Percentiles rank a stretch among this genome's conserved stretches.
Conservation (phyloP, 2,888 invertebrate genomes). For the Clitarchus hookeri region DNA sequence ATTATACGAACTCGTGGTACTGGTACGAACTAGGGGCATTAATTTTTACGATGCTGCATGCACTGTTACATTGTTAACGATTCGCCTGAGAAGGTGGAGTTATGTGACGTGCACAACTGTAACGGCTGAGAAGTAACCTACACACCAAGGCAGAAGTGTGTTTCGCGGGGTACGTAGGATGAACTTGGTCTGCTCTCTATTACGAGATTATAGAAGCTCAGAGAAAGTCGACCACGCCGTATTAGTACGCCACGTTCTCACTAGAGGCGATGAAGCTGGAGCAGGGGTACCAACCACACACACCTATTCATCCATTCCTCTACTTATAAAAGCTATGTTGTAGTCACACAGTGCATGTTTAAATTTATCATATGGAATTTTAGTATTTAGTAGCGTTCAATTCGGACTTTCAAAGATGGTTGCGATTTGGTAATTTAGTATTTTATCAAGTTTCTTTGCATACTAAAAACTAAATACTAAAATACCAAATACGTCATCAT, state of each 20-base stretch:
- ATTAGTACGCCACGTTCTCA: not conserved
- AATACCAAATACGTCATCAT: too few relatives aligned
- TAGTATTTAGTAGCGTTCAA: too few relatives aligned
- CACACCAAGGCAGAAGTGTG: not conserved
- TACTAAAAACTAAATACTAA: too few relatives aligned
- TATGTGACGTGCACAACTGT: not conserved
- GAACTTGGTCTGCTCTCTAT: not conserved
- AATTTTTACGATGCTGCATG: not conserved
- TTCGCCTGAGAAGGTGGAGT: not conserved
- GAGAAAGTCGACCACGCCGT: not conserved
- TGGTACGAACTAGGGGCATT: not conserved
- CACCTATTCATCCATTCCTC: too few relatives aligned
- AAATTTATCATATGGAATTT: too few relatives aligned
- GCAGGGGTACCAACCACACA: not conserved
- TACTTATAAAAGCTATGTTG: too few relatives aligned
- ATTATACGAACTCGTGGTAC: too few relatives aligned
- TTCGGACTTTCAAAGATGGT: too few relatives aligned
- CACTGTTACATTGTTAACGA: not conserved
- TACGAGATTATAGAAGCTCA: not conserved
- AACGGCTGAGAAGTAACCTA: not conserved
- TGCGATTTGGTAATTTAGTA: too few relatives aligned
- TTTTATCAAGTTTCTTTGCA: too few relatives aligned
- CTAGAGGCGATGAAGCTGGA: not conserved
- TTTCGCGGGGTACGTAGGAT: not conserved
- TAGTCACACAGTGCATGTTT: too few relatives aligned